Percentiles rank a stretch among this genome's conserved stretches.
Evolutionary conservation across 2,797 vertebrate genomes (phyloP).

Genomic region (Hephaestus fuliginosus): DNA sequence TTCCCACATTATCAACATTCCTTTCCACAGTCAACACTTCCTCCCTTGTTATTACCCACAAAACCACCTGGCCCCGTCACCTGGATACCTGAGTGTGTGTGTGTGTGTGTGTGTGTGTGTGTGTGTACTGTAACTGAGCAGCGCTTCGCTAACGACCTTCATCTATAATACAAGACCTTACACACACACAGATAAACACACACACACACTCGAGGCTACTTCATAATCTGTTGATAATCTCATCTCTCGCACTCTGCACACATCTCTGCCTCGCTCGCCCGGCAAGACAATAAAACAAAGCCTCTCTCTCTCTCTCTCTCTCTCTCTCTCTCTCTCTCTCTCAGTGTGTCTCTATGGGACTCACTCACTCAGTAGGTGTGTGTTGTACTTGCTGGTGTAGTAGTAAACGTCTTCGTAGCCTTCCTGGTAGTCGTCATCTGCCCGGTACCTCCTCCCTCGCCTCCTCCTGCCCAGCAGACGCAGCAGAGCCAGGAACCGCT

Average conservation of each 20-base stretch:
- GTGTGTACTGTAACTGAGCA: constrained; percentile 80
- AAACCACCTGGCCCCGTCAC: constrained; percentile 70
- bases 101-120: constrained; percentile 85
- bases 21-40: constrained; percentile 60
- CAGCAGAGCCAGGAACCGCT: constrained; percentile 95
- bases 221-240: constrained; percentile 66
- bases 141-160: constrained; percentile 64
- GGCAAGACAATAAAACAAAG: constrained; percentile 50
- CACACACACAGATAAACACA: constrained; percentile 30
- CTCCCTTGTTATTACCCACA: constrained; percentile 77
- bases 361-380: constrained; percentile 94
- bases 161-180: constrained; percentile 70
- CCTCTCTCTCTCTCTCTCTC: constrained; percentile 7
- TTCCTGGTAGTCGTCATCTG: constrained; percentile 98
- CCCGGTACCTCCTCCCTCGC: constrained; percentile 96
- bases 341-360: constrained; percentile 49
- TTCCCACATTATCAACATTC: constrained; percentile 66
- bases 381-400: constrained; percentile 90
- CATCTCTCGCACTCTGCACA: constrained; percentile 12
- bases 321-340: constrained; percentile 28
- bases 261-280: constrained; percentile 12
- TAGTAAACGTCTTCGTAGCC: constrained; percentile 99
- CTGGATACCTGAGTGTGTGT: constrained; percentile 67
- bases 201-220: constrained; percentile 28
- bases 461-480: constrained; percentile 94